Percentiles rank a stretch among this genome's conserved stretches.
These are phyloP conservation scores for Phymatocera aterrima DNA, from an alignment of 2,888 invertebrate genomes.

Conservation along the genomic window DNA sequence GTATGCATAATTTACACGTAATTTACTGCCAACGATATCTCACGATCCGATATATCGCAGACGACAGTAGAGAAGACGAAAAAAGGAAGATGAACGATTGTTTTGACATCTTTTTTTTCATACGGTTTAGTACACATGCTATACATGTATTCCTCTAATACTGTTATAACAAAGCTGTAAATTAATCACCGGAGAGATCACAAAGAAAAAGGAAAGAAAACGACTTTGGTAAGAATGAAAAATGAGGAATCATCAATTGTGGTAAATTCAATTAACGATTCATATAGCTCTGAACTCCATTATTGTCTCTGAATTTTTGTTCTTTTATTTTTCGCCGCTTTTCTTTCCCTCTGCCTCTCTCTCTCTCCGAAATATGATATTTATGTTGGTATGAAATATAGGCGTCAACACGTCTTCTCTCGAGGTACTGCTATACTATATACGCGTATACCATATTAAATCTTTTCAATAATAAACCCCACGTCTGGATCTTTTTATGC, in stretches of 20 bases:
- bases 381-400: too few relatives aligned
- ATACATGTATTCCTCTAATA: too few relatives aligned
- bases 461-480: conserved; percentile 9
- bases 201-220: neutral
- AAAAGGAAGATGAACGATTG: neutral
- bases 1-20: too few relatives aligned
- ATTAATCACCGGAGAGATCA: neutral
- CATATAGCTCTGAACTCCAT: neutral
- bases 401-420: neutral
- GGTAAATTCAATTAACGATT: neutral
- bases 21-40: too few relatives aligned
- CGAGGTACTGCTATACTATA: neutral
- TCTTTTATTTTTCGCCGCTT: too few relatives aligned
- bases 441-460: too few relatives aligned
- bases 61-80: neutral
- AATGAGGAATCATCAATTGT: neutral
- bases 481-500: too few relatives aligned
- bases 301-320: too few relatives aligned
- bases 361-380: neutral
- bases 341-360: too few relatives aligned
- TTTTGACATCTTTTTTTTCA: neutral
- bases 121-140: neutral
- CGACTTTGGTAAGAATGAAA: neutral
- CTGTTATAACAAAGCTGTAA: too few relatives aligned
- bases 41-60: too few relatives aligned